Conservation (phyloP, 2,113 vertebrate genomes). For the Podarcis raffonei region DNA sequence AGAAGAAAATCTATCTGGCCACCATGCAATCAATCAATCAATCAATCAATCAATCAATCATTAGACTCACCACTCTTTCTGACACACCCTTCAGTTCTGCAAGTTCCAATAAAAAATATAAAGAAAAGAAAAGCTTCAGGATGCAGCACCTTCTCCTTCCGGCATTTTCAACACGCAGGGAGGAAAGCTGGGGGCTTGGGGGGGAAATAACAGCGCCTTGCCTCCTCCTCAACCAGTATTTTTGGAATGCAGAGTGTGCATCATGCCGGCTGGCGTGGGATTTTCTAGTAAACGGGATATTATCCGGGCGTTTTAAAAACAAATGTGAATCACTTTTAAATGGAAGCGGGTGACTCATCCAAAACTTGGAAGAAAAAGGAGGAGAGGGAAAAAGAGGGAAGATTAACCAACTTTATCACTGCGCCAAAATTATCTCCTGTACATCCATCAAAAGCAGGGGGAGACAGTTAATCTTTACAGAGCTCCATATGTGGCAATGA, state of each 20-base stretch:
- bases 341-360: conserved; percentile 39
- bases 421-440: background rate
- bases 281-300: conserved; percentile 45
- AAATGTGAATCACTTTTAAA: conserved; percentile 38
- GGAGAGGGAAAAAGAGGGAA: background rate
- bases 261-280: conserved; percentile 27
- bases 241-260: conserved; percentile 21
- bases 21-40: background rate
- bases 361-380: background rate
- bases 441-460: conserved; percentile 2
- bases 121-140: background rate
- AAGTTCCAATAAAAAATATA: background rate
- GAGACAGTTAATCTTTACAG: conserved; percentile 23
- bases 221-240: conserved; percentile 26
- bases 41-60: too few species aligned
- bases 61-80: background rate
- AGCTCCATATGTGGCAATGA: background rate
- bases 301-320: conserved; percentile 33
- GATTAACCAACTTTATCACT: conserved; percentile 7
- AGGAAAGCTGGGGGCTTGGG: conserved; percentile 11
- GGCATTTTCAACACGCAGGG: conserved; percentile 6
- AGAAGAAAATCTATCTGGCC: background rate
- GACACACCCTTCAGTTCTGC: background rate
- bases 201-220: conserved; percentile 22
- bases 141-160: conserved; percentile 29